These are phyloP conservation scores for Pampus argenteus DNA, from an alignment of 2,797 vertebrate species.

Conservation along the genomic window DNA sequence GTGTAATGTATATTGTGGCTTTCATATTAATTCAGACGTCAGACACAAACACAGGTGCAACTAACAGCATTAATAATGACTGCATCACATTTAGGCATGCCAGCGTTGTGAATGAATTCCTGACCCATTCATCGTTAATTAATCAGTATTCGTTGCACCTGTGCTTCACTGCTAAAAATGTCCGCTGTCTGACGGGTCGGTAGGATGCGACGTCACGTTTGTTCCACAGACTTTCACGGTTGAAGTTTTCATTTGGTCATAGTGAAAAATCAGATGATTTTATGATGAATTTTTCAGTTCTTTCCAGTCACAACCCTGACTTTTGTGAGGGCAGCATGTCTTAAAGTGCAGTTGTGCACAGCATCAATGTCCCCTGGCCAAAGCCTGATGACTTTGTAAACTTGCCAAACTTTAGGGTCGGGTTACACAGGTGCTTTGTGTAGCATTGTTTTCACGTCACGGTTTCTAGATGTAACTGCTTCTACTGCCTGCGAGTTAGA, in stretches of 20 bases:
- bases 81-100: too few relatives aligned
- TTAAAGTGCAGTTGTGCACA: background rate
- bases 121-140: background rate
- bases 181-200: too few relatives aligned
- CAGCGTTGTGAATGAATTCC: too few relatives aligned
- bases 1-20: too few relatives aligned
- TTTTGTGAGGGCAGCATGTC: background rate
- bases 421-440: slow-evolving; percentile 3
- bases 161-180: background rate
- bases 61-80: too few relatives aligned
- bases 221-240: background rate
- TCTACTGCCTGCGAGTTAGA: background rate
- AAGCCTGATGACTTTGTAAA: background rate
- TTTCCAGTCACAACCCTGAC: background rate
- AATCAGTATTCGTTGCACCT: background rate
- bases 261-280: slow-evolving; percentile 14
- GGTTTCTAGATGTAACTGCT: slow-evolving; percentile 10
- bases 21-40: background rate
- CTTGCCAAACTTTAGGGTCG: background rate
- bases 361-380: background rate
- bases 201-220: too few relatives aligned
- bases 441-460: slow-evolving; percentile 4
- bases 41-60: background rate
- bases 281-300: slow-evolving; percentile 4
- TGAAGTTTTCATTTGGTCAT: background rate